Base-by-base conservation (phyloP, 2,797 vertebrate species). In the Zalophus californianus region DNA sequence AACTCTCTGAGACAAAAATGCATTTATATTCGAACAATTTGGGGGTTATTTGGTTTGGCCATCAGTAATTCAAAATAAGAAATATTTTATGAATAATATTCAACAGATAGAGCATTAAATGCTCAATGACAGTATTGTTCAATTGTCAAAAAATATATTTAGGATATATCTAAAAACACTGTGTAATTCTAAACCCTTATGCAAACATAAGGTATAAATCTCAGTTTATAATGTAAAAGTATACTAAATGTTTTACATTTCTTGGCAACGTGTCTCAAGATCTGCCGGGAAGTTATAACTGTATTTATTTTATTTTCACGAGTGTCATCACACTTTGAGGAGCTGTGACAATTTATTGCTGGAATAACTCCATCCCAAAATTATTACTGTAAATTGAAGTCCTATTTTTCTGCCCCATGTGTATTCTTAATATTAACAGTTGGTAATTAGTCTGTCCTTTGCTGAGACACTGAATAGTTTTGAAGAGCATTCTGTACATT, bases 311-410 rank as follows among this genome's bases (percentile, higher is more conserved):
- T 96, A 97, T 98, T 98, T 98, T 97, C 97, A 97, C 94, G 93
- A 97, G 91, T 98, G 97, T 91, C 97, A 98, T 98, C 97, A 98
- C 97, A 98, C 96, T 98, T 97, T 85, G 91, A 98, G 98, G 98
- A 98, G 98, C 98, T 98, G 98, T 98, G 98, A 98, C 98, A 98
- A 98, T 98, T 98, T 98, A 96, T 96, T 97, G 95, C 97, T 98
- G 96, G 98, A 99, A 98, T 96, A 98, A 98, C 94, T 98, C 98
- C 98, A 98, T 98, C 96, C 95, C 97, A 90, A 98, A 98, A 98
- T 99, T 99, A 98, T 98, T 44, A 86, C 98, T 98, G 98, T 97
- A 98, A 98, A 98, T 98, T 98, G 98, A 98, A 98, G 98, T 97
- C 97, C 98, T 97, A 98, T 99, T 98, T 98, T 98, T 97, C 97